Conservation (phyloP, 2,888 invertebrate species). For the Heliconius hortense region DNA sequence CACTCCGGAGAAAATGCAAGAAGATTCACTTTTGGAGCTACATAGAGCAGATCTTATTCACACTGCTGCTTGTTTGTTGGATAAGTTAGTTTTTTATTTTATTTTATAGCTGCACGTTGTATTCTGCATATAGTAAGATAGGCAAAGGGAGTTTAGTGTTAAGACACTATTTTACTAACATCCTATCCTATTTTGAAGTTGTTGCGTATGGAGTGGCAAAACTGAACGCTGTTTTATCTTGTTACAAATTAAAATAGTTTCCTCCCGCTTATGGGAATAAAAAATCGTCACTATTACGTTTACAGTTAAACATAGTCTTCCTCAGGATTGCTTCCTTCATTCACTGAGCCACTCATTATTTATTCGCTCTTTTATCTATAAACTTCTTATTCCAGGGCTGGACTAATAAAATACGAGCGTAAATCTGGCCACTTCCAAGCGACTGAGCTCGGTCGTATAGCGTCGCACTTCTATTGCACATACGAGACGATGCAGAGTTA, state of each 20-base stretch:
- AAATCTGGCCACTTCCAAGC: slow-evolving; percentile 94
- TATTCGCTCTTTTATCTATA: background rate
- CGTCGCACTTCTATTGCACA: slow-evolving; percentile 99
- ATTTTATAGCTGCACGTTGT: background rate
- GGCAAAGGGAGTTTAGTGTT: background rate
- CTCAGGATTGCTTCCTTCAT: background rate
- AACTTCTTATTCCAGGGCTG: slow-evolving; percentile 83
- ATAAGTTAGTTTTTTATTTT: slow-evolving; percentile 73
- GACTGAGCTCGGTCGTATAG: slow-evolving; percentile 97
- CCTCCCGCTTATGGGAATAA: background rate
- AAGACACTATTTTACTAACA: background rate
- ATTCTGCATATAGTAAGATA: no score
- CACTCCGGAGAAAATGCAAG: slow-evolving; percentile 88
- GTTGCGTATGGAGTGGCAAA: background rate
- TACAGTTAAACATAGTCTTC: background rate
- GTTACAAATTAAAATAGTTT: background rate
- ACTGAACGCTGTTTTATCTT: background rate
- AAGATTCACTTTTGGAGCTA: slow-evolving; percentile 92
- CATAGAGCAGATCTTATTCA: slow-evolving; percentile 97
- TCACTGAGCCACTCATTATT: background rate
- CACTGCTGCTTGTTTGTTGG: slow-evolving; percentile 94
- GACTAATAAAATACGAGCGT: slow-evolving; percentile 97
- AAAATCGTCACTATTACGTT: background rate
- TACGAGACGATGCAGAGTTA: slow-evolving; percentile 96
- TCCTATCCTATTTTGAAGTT: no score